These are phyloP conservation scores for Halcyon senegalensis DNA, from an alignment of 2,113 vertebrate species.

Conservation along the genomic window DNA sequence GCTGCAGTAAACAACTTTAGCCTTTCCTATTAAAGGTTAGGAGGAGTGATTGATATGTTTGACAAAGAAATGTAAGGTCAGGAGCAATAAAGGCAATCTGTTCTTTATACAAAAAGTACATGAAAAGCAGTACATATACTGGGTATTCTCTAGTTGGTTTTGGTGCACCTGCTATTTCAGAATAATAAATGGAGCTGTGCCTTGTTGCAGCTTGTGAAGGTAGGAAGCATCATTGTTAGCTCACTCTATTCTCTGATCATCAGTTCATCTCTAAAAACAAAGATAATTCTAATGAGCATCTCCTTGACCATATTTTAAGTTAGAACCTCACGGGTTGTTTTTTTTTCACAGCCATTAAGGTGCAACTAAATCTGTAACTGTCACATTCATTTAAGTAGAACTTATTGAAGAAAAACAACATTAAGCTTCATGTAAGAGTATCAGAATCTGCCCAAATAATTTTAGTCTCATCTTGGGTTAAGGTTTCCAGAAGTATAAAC, in stretches of 20 bases:
- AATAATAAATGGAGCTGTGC: conserved; percentile 5
- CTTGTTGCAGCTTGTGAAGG: background rate
- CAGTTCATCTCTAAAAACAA: background rate
- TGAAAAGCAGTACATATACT: background rate
- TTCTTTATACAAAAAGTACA: conserved; percentile 54
- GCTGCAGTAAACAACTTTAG: conserved; percentile 29
- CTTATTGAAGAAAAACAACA: background rate
- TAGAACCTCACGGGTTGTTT: background rate
- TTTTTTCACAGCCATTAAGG: background rate
- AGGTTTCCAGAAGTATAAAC: background rate
- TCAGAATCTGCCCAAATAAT: background rate
- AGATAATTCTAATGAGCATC: background rate
- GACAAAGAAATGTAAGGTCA: conserved; percentile 56
- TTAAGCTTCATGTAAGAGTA: background rate
- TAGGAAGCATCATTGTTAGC: background rate
- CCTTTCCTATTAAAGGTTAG: conserved; percentile 58
- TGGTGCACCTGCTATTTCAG: conserved; percentile 9
- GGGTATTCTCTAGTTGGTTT: background rate
- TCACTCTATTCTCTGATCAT: background rate
- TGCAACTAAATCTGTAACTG: background rate
- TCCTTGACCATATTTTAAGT: background rate
- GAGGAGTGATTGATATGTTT: conserved; percentile 33
- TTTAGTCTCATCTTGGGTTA: background rate
- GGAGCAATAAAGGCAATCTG: conserved; percentile 47
- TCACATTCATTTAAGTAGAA: background rate